phyloP scores from a whole-genome alignment of 2,888 invertebrate species.

The Ornithoptera priamus region DNA sequence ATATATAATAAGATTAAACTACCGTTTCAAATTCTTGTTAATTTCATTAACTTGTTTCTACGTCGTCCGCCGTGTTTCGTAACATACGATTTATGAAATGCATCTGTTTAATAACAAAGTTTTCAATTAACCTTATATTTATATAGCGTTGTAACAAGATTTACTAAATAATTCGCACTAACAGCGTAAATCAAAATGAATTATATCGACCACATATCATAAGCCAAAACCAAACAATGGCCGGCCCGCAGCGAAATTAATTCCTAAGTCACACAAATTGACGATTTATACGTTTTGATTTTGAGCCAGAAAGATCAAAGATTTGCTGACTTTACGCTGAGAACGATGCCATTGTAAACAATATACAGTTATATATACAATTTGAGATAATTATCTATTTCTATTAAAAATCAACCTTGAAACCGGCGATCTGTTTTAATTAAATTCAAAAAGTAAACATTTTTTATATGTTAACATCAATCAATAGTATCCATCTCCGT shows the following conservation, averaged over 20 bases:
- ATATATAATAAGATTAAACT: no score
- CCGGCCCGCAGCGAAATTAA: slow-evolving; percentile 34
- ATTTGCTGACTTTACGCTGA: slow-evolving; percentile 40
- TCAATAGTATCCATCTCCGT: background rate
- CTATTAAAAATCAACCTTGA: no score
- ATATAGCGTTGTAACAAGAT: slow-evolving; percentile 14
- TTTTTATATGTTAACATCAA: no score
- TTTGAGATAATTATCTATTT: slow-evolving; percentile 13
- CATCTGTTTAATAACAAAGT: no score
- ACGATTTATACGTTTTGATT: slow-evolving; percentile 44
- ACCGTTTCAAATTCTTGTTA: no score
- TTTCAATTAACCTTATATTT: background rate
- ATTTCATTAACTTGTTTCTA: no score
- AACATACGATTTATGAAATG: background rate
- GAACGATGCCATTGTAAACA: slow-evolving; percentile 27
- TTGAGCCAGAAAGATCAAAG: slow-evolving; percentile 53
- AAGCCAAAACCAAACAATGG: slow-evolving; percentile 39
- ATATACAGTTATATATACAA: slow-evolving; percentile 18
- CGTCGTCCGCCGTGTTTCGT: no score
- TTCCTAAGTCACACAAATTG: slow-evolving; percentile 45
- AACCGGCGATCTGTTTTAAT: no score
- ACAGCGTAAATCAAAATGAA: slow-evolving; percentile 27
- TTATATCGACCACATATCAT: slow-evolving; percentile 34
- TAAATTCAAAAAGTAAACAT: no score
- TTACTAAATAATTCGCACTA: slow-evolving; percentile 9